Base-by-base conservation (phyloP, 2,888 invertebrate species). In the Sycophila texana region DNA sequence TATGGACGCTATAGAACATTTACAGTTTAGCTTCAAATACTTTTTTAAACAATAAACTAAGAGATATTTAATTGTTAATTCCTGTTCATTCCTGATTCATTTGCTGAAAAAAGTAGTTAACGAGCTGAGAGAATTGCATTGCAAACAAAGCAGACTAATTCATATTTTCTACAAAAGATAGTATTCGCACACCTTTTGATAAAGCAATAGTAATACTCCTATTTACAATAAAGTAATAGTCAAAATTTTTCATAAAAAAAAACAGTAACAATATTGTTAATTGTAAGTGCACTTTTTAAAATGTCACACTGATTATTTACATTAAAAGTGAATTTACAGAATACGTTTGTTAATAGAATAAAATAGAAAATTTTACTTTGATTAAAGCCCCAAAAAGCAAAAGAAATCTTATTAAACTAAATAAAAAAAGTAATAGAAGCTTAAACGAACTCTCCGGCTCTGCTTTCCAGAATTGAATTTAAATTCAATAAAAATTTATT, bases 401-500 rank as follows among this genome's bases (percentile, higher is more conserved):
- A 7, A 30, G 30, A 4, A 30, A 30, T 30, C 30, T n/a, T n/a
- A n/a, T n/a, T n/a, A n/a, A n/a, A n/a, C n/a, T n/a, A n/a, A 30
- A 30, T 30, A 30, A 30, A 30, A 39, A 39, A 10, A n/a, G 26
- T 7, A 63, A n/a, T 20, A 58, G 14, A 14, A n/a, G 0, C 58
- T 87, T 88, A 92, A 75, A 92, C 91, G 84, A 92, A 91, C 84
- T 92, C 91, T 20, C 89, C 91, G 67, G 86, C 87, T 86, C 91
- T 91, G 80, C 87, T 91, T 82, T 91, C 91, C 72, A 92, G 88
- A 79, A 92, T 92, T 26, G 90, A 89, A 82, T 92, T 92, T 51
- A 93, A 86, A 81, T 92, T 91, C 1, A 88, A 82, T 53, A 92
- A 85, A 84, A 93, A 93, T 63, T 88, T 87, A 81, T 91, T 91